A percentile compares a stretch with the other conserved stretches of the same genome.
These are phyloP conservation scores for Gila robusta DNA, from an alignment of 2,797 vertebrate species.

Conservation along the genomic window DNA sequence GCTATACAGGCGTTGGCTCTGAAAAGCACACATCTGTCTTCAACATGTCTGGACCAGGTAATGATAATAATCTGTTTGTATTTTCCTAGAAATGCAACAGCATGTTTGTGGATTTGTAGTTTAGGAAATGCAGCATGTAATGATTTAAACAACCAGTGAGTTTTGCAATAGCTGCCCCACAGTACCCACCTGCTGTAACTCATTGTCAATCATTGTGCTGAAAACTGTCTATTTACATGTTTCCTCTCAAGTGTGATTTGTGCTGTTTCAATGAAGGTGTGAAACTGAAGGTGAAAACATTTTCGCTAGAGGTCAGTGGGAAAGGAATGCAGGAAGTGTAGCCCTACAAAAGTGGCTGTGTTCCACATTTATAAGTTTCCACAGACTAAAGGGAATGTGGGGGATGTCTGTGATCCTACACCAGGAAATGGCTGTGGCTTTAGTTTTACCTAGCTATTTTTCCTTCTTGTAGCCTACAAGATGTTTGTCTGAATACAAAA, in stretches of 20 bases:
- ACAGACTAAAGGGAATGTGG: neutral
- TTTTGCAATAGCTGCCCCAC: neutral
- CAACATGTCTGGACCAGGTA: slow-evolving; percentile 78
- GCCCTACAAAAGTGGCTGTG: slow-evolving; percentile 31
- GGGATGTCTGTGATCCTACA: neutral
- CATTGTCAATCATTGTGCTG: neutral
- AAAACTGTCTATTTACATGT: neutral
- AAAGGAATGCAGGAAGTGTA: slow-evolving; percentile 22
- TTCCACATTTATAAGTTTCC: slow-evolving; percentile 27
- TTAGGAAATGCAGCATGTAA: neutral
- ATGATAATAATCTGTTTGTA: slow-evolving; percentile 41
- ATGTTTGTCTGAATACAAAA: slow-evolving; percentile 12
- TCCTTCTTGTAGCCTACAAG: neutral
- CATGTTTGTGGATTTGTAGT: neutral
- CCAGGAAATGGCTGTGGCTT: neutral
- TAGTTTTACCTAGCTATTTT: neutral
- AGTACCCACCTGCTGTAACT: neutral
- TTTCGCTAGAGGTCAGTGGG: slow-evolving; percentile 18
- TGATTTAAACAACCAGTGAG: neutral
- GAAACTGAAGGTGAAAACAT: slow-evolving; percentile 17
- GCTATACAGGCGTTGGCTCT: neutral
- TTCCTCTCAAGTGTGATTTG: neutral
- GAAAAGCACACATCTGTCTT: neutral
- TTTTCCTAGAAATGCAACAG: neutral
- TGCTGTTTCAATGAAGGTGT: neutral